phyloP scores from a whole-genome alignment of 2,113 vertebrate species.

The Chrysochloris asiatica region DNA sequence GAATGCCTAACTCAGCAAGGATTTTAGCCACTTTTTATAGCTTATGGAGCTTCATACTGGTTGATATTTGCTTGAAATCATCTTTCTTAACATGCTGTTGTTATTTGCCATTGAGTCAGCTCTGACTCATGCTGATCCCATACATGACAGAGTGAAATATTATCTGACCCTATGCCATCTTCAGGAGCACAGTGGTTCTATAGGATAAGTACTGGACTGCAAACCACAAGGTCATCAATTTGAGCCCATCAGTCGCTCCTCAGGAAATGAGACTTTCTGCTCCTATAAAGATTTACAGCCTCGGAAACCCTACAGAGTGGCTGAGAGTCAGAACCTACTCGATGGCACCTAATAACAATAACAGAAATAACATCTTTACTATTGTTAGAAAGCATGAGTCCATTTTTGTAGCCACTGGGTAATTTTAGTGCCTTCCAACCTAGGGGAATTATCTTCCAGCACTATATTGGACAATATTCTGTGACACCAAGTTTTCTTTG shows the following conservation, averaged over 20 bases:
- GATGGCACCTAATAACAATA: too few relatives aligned
- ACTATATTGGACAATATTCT: neutral
- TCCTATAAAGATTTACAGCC: too few relatives aligned
- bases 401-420: neutral
- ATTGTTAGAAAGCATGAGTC: neutral
- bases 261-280: too few relatives aligned
- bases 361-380: too few relatives aligned
- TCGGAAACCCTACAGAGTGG: too few relatives aligned
- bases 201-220: too few relatives aligned
- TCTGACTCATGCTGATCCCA: neutral
- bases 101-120: neutral
- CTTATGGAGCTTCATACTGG: neutral
- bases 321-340: too few relatives aligned
- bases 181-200: too few relatives aligned
- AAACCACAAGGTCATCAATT: too few relatives aligned
- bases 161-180: neutral
- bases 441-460: neutral
- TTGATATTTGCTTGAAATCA: constrained; percentile 29
- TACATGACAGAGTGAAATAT: neutral
- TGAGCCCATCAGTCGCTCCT: too few relatives aligned
- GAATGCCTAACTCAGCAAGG: neutral
- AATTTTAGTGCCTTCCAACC: neutral
- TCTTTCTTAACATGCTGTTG: neutral
- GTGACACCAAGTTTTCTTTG: neutral
- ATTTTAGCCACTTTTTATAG: neutral